Evolutionary conservation across 2,797 vertebrate genomes (phyloP), one percentile per base, ranked within the genome.

Genomic region (Monodelphis domestica): DNA sequence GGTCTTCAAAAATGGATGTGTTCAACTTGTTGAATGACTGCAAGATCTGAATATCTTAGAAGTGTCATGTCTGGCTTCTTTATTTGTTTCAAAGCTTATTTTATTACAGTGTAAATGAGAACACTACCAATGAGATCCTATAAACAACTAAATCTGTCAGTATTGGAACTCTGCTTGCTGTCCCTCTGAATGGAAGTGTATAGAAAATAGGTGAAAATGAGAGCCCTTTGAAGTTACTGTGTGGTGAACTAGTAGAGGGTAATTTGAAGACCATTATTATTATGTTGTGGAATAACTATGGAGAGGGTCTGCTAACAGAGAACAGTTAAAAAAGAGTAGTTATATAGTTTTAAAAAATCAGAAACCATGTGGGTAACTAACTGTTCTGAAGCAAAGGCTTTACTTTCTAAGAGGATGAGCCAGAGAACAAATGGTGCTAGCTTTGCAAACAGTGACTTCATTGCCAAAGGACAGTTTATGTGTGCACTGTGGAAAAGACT

Each of bases 391-490:
- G 84, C 88, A 87, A 92, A 93, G 91, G 57, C 50, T 84, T n/a
- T 90, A 87, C 52, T 52, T 91, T 93, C 52, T 92, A 38, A 96
- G 52, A 91, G 11, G 89, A 89, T 55, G 89, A 93, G 70, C 3
- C 54, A 96, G 88, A 54, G 7, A 87, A 50, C 90, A 93, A 55
- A 53, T 90, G 84, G 78, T n/a, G 45, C 78, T 92, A 52, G 87
- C 70, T 89, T 9, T 93, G 59, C 14, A 93, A 91, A 91, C 53
- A 90, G 38, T 91, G 53, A 88, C 21, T 78, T 0, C 91, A 91
- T n/a, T 53, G 26, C 51, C 54, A 57, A 84, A 91, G 26, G 52
- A 78, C 21, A 78, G 38, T 45, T 45, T 78, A 21, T 38, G 2
- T 70, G n/a, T 70, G 63, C n/a, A 70, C 21, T 78, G 21, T 78